Percentiles rank a stretch among this genome's conserved stretches.
Evolutionary conservation across 2,888 invertebrate genomes (phyloP).

Genomic region (Spatulosminthurus flaviceps): DNA sequence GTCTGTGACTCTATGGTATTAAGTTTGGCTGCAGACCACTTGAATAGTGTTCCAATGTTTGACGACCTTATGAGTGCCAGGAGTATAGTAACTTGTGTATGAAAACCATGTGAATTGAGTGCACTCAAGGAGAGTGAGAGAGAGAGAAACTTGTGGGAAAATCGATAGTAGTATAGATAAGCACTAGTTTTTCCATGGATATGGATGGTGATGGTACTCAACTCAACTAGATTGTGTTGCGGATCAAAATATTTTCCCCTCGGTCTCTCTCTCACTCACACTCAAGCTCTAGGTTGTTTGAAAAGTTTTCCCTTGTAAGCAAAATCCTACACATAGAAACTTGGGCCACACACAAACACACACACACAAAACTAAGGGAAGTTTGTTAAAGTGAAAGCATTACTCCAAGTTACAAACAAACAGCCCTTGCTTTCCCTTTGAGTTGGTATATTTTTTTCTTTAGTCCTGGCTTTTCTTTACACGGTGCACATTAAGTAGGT

Average conservation of each 20-base stretch:
- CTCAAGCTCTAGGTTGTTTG: slow-evolving; percentile 29
- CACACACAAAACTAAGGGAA: neutral
- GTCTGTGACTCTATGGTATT: no score
- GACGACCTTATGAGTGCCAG: no score
- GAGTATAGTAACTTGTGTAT: neutral
- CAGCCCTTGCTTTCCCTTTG: neutral
- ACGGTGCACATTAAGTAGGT: slow-evolving; percentile 20
- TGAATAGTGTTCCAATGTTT: no score
- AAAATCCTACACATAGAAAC: neutral
- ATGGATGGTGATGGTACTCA: slow-evolving; percentile 35
- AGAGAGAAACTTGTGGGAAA: slow-evolving; percentile 18
- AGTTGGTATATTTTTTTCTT: neutral
- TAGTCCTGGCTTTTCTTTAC: neutral
- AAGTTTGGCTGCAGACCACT: no score
- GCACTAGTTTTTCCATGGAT: slow-evolving; percentile 37
- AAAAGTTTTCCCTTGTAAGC: slow-evolving; percentile 37
- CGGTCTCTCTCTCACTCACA: slow-evolving; percentile 33
- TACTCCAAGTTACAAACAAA: neutral
- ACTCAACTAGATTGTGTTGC: slow-evolving; percentile 46
- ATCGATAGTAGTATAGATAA: slow-evolving; percentile 30
- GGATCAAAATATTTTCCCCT: slow-evolving; percentile 48
- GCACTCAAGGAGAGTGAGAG: slow-evolving; percentile 29
- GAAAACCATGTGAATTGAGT: slow-evolving; percentile 30
- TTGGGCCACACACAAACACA: neutral
- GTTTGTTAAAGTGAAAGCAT: neutral